A percentile compares a stretch with the other conserved stretches of the same genome.
Conservation (phyloP, 1,140 invertebrate species). For the Drosophila pandora region DNA sequence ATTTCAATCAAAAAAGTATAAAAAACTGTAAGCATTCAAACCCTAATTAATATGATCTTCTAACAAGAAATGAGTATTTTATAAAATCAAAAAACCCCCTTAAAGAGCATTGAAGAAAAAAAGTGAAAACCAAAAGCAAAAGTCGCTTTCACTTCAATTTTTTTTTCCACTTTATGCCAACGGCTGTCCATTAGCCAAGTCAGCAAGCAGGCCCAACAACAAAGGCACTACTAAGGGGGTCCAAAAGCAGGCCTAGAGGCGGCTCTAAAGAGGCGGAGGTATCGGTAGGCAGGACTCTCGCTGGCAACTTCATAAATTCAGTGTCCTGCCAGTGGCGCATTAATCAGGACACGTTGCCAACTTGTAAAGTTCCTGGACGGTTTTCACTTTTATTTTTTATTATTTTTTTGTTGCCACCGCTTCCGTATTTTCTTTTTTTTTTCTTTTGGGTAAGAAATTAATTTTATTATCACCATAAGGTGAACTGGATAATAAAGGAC, state of each 20-base stretch:
- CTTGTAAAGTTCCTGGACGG: conserved; percentile 8
- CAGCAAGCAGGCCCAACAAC: conserved; percentile 6
- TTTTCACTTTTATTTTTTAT: not conserved
- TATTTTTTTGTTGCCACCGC: not conserved
- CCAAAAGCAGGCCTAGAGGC: not conserved
- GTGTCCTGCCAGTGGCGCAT: conserved; percentile 42
- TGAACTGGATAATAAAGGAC: not conserved
- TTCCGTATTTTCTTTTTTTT: conserved; percentile 3
- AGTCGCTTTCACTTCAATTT: conserved; percentile 11
- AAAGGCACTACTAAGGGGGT: not conserved
- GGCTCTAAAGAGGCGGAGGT: not conserved
- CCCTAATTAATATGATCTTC: not conserved
- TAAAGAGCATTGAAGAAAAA: not conserved
- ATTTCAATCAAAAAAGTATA: no score
- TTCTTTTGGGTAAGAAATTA: conserved; percentile 1
- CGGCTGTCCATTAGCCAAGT: conserved; percentile 59
- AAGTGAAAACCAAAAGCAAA: conserved; percentile 1
- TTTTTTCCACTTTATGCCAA: conserved; percentile 21
- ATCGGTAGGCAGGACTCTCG: not conserved
- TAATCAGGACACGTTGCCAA: conserved; percentile 41
- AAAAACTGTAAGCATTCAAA: not conserved
- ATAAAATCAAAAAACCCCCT: not conserved
- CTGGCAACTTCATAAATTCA: conserved; percentile 48
- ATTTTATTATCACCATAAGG: conserved; percentile 14
- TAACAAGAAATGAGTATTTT: not conserved